phyloP scores from a whole-genome alignment of 92 coral and sea anemone genomes.

The Palythoa heliodiscus region DNA sequence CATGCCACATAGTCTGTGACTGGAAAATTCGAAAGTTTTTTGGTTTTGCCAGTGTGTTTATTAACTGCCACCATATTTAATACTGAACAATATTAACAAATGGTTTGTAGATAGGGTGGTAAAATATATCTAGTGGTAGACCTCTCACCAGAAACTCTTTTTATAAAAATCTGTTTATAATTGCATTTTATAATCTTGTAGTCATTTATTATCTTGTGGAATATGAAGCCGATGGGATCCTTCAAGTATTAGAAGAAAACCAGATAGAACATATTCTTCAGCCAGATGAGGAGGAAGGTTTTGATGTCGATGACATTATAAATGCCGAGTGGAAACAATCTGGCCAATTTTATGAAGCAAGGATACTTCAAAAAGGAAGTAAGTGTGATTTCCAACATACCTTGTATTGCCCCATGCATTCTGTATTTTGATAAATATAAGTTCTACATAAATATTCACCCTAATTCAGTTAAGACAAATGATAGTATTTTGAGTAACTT shows the following conservation, averaged over 20 bases:
- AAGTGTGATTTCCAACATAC: neutral
- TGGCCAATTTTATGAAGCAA: neutral
- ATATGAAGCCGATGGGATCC: conserved; percentile 1
- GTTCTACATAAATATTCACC: neutral
- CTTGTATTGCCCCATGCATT: neutral
- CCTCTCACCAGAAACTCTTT: neutral
- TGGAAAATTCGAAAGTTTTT: neutral
- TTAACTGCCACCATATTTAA: neutral
- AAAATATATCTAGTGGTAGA: neutral
- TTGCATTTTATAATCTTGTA: neutral
- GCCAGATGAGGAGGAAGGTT: conserved; percentile 4
- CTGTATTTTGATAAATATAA: neutral
- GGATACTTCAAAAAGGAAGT: conserved; percentile 1
- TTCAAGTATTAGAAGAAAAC: neutral
- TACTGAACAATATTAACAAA: too few relatives aligned
- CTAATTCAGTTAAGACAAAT: too few relatives aligned
- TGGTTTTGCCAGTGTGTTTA: neutral
- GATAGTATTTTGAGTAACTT: neutral
- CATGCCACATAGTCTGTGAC: neutral
- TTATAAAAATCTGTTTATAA: neutral
- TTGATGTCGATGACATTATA: neutral
- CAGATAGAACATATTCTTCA: neutral
- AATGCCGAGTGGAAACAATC: neutral
- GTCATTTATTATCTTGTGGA: conserved; percentile 6
- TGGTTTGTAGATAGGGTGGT: too few relatives aligned